Evolutionary conservation across 2,113 vertebrate species (phyloP), one percentile per base, ranked within the genome.

Genomic region (Heptranchias perlo): DNA sequence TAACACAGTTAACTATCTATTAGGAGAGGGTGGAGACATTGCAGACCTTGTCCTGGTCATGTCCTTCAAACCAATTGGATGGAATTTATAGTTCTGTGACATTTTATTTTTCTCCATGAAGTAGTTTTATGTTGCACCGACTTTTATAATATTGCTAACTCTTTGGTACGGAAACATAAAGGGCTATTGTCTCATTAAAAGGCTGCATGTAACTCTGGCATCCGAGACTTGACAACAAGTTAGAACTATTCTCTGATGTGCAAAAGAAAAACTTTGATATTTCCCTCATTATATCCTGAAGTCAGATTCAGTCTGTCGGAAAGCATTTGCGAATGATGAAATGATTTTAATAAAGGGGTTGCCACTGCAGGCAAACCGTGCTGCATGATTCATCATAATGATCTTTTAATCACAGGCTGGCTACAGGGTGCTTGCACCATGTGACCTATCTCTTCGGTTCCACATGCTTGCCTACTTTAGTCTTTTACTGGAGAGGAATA

Each of bases 341-440:
- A 94, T 94, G 21, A 94, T 67, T 94, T 94, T 94, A 65, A 67
- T 94, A 94, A 94, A 94, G 93, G 16, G 21, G 21, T 28, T 44
- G 16, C 54, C n/a, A 64, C 58, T 62, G 25, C 21, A 67, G 93
- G n/a, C 62, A 47, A 67, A 65, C 18, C 39, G 28, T 47, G 23
- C 61, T 91, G 62, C 39, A 47, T 64, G 93, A 47, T 67, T 65
- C 93, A 65, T 94, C 93, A 44, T 67, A 67, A 94, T 94, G 39
- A 94, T 65, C 61, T 44, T 47, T 94, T 65, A 94, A 94, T 94
- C 61, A 31, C 5, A 67, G 8, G 93, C n/a, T 65, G 92, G 93
- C 62, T 25, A 67, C 64, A 67, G 23, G 93, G 62, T 47, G 21
- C 61, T 28, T 65, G 93, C 16, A 65, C n/a, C 62, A 44, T 67